Evolutionary conservation across 2,888 invertebrate species (phyloP).

Genomic region (Petrolisthes cinctipes): DNA sequence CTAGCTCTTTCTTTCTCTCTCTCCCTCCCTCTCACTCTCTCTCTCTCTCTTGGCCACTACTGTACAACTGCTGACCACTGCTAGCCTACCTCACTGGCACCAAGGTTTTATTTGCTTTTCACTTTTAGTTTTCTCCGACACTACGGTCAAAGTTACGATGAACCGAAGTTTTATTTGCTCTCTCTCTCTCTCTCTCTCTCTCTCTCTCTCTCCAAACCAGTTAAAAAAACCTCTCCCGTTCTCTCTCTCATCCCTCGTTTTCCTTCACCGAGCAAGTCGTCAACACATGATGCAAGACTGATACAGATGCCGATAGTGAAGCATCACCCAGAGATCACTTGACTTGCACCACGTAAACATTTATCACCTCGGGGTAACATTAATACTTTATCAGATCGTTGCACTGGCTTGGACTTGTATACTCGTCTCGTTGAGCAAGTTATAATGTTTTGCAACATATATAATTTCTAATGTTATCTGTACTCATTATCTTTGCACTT

Average conservation of each 20-base stretch:
- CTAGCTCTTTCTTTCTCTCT: background rate
- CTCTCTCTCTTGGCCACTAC: background rate
- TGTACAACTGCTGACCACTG: background rate
- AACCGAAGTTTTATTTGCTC: constrained; percentile 10
- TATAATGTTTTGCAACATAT: too few relatives aligned
- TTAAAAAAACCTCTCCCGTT: background rate
- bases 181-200: constrained; percentile 27
- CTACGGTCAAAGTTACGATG: constrained; percentile 18
- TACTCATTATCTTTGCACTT: too few relatives aligned
- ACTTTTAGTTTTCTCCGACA: constrained; percentile 12
- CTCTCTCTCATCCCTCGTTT: background rate
- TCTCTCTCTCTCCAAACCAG: background rate
- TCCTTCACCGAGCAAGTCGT: too few relatives aligned
- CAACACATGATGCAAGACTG: too few relatives aligned
- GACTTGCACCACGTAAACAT: too few relatives aligned
- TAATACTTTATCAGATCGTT: too few relatives aligned
- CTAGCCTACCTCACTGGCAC: background rate
- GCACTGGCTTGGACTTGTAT: too few relatives aligned
- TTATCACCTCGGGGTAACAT: too few relatives aligned
- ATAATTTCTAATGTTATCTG: too few relatives aligned
- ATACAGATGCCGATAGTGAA: too few relatives aligned
- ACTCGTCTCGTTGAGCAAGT: too few relatives aligned
- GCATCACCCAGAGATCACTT: too few relatives aligned
- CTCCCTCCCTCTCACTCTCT: background rate
- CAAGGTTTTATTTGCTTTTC: constrained; percentile 5